phyloP scores from a whole-genome alignment of 2,888 invertebrate genomes.

The Caenorhabditis japonica region DNA sequence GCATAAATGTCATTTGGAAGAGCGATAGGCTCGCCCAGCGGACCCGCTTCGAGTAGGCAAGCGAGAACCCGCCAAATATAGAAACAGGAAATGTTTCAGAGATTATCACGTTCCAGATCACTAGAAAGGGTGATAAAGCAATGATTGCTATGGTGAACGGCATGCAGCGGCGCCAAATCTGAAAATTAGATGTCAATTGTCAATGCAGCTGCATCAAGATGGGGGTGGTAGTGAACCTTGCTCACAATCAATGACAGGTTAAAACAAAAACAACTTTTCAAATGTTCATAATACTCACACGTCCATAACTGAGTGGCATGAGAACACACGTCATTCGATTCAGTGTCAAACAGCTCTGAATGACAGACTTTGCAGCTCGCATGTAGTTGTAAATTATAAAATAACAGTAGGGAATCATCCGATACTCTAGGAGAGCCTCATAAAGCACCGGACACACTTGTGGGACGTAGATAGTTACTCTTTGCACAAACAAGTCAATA shows the following conservation, averaged over 20 bases:
- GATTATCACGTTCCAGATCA: constrained; percentile 36
- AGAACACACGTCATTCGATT: constrained; percentile 48
- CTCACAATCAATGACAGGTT: too few relatives aligned
- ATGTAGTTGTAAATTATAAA: constrained; percentile 33
- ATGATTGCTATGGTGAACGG: constrained; percentile 15
- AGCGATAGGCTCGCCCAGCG: constrained; percentile 42
- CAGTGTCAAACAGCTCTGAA: constrained; percentile 23
- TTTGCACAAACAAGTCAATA: constrained; percentile 23
- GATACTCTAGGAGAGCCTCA: background rate
- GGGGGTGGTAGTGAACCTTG: too few relatives aligned
- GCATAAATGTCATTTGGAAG: constrained; percentile 32
- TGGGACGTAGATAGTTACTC: constrained; percentile 30
- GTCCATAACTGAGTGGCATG: constrained; percentile 10
- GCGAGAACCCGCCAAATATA: constrained; percentile 31
- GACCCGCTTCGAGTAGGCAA: constrained; percentile 25
- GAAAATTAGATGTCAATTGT: too few relatives aligned
- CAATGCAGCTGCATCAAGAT: background rate
- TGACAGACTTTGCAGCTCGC: constrained; percentile 36
- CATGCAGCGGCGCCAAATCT: constrained; percentile 34
- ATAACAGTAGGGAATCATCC: constrained; percentile 2
- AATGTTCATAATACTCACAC: too few relatives aligned
- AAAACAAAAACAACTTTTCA: too few relatives aligned
- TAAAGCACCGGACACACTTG: constrained; percentile 34
- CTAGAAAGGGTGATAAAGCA: constrained; percentile 13
- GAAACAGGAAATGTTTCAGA: constrained; percentile 20